Conservation (phyloP, 2,888 invertebrate species). For the Cremastobaeus sp. region DNA sequence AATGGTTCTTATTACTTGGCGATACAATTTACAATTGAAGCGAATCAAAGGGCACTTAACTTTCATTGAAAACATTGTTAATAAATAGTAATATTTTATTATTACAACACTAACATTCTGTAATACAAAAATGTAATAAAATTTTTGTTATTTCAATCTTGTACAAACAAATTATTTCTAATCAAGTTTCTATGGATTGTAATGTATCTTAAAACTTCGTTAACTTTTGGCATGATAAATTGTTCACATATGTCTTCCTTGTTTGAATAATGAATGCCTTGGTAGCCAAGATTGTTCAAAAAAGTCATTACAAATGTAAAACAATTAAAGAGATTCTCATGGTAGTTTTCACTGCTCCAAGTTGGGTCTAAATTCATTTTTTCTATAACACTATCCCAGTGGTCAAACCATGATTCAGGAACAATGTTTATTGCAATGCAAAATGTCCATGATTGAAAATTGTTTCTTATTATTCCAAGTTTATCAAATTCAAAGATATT, state of each 20-base stretch:
- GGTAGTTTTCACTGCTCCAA: slow-evolving; percentile 86
- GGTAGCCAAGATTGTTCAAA: slow-evolving; percentile 84
- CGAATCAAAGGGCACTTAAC: slow-evolving; percentile 35
- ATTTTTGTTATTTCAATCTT: slow-evolving; percentile 41
- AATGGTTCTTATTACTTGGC: slow-evolving; percentile 42
- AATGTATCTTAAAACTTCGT: slow-evolving; percentile 91
- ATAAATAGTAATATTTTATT: background rate
- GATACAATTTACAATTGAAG: slow-evolving; percentile 45
- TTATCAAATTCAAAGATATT: slow-evolving; percentile 91
- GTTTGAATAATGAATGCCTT: slow-evolving; percentile 62
- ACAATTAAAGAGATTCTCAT: slow-evolving; percentile 89
- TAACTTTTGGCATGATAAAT: slow-evolving; percentile 89
- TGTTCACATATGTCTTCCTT: slow-evolving; percentile 84
- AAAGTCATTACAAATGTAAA: slow-evolving; percentile 92
- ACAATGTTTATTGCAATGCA: slow-evolving; percentile 68
- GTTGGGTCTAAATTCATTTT: slow-evolving; percentile 80
- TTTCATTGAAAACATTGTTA: slow-evolving; percentile 62
- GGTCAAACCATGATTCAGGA: slow-evolving; percentile 71
- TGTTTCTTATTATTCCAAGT: slow-evolving; percentile 82
- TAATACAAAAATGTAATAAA: slow-evolving; percentile 9
- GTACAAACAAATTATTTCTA: slow-evolving; percentile 79
- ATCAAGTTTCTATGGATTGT: slow-evolving; percentile 87
- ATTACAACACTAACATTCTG: slow-evolving; percentile 27
- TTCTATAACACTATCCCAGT: slow-evolving; percentile 70
- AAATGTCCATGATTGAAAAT: slow-evolving; percentile 68